Base-by-base conservation (phyloP, 2,113 vertebrate genomes). In the Syngnathus scovelli region DNA sequence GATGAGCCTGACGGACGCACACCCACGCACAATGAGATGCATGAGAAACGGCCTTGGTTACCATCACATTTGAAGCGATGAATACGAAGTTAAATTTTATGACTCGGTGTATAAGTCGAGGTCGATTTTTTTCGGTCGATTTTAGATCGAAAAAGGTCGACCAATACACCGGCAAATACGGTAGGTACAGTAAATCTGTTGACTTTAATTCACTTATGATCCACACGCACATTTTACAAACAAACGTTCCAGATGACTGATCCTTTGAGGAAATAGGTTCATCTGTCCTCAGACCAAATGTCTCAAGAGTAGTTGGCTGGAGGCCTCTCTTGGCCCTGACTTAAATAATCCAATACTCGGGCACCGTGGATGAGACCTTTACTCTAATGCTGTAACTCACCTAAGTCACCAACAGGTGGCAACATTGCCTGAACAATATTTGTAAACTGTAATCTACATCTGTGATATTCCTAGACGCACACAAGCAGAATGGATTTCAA, bases 341-440 rank as follows among this genome's bases (percentile, higher is more conserved):
- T 5, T 23, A 1, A 13, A 48, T 48, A 48, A 55, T 36, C 55
- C 15, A 36, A 94, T 94, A 95, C 73, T 86, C 95, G 80, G 16
- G 93, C 91, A 0, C 93, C 92, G 1, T 87, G 87, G 74, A 94
- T 92, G 75, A 92, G 93, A 0, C 58, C 91, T 92, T 72, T 93
- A 93, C 48, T 93, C 87, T 0, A 91, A 61, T 86, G 1, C 92
- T 90, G 64, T 88, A 79, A 16, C 78, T 74, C 41, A 72, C 68
- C 2, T 78, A 71, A 0, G 68, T 79, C 6, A 81, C 68, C 1
- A 85, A 76, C 13, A 90, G 85, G 9, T 89, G 90, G 62, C 87
- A 77, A 6, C 78, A 9, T 39, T 60, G 36, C 18, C 38, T 5
- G 4, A 60, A 19, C 7, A 36, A 55, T 55, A 8, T 49, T 23